A percentile compares a stretch with the other conserved stretches of the same genome.
phyloP scores from a whole-genome alignment of 2,113 vertebrate genomes.

The Motacilla alba region DNA sequence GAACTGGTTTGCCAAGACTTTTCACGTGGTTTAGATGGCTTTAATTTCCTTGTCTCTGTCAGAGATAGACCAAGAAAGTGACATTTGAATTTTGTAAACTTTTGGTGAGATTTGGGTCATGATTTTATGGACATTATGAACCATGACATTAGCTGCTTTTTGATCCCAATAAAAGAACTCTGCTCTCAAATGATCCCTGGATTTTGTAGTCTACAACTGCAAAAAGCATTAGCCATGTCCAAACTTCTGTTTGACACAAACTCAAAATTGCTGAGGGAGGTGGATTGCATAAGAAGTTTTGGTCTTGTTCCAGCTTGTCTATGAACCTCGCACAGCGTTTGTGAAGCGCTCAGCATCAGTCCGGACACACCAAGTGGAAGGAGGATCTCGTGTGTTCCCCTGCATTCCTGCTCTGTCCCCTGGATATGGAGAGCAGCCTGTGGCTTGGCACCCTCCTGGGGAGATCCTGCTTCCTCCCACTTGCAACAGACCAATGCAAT shows the following conservation, averaged over 20 bases:
- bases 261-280: neutral
- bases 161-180: neutral
- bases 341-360: neutral
- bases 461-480: neutral
- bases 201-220: neutral
- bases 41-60: neutral
- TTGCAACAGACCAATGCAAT: neutral
- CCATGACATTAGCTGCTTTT: neutral
- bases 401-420: neutral
- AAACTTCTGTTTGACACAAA: neutral
- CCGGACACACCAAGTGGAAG: neutral
- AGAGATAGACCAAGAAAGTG: neutral
- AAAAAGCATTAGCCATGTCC: neutral
- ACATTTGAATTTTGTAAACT: neutral
- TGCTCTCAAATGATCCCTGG: neutral
- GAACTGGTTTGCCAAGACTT: slow-evolving; percentile 9
- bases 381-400: neutral
- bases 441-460: neutral
- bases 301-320: neutral
- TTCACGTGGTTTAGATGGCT: neutral
- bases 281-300: neutral
- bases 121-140: neutral
- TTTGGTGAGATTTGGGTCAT: neutral
- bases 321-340: neutral
- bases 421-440: neutral